Evolutionary conservation across 2,113 vertebrate genomes (phyloP), one percentile per base, ranked within the genome.

Genomic region (Psophia crepitans): DNA sequence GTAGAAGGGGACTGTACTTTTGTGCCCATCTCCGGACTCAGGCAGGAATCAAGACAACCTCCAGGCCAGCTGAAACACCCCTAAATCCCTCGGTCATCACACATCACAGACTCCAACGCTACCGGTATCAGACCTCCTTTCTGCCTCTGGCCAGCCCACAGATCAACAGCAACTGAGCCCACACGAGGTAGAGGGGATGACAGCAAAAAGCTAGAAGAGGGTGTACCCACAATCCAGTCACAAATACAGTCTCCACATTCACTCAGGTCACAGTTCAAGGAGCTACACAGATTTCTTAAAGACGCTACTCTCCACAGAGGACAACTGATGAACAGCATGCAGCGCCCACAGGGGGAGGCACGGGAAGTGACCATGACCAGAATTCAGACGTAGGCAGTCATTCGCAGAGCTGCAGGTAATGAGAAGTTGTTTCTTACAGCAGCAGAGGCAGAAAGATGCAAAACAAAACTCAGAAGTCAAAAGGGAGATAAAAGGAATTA

Each of bases 161-260:
- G 37, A n/a, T 4, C 1, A 78, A 66, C 11, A 77, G 60, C 53
- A 68, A 39, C 43, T 8, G 20, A 84, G 16, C 23, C 43, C 56
- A 79, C 0, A 0, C 0, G 0, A 9, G 1, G 0, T 2, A 58
- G 27, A 49, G 48, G 8, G 1, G 2, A 46, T 2, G 6, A 44
- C 1, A 24, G 35, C 54, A 63, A 37, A 28, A 83, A 63, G 33
- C 4, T 0, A 56, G 26, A 22, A 84, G 51, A 53, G 26, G 44
- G 28, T 20, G 19, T 19, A 58, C 48, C 5, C 41, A 70, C 24
- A 60, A 14, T 8, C 46, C 0, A 37, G 21, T 15, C 33, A 84
- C 69, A 65, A 27, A 60, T 8, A 32, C 16, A 69, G n/a, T 8
- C 26, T 43, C 28, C 35, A 27, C 27, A 2, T 33, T 19, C 84